Evolutionary conservation across 35 echinoderm and acorn worm species (phyloP), one percentile per base, ranked within the genome.

Genomic region (Ophioderma brevispina): DNA sequence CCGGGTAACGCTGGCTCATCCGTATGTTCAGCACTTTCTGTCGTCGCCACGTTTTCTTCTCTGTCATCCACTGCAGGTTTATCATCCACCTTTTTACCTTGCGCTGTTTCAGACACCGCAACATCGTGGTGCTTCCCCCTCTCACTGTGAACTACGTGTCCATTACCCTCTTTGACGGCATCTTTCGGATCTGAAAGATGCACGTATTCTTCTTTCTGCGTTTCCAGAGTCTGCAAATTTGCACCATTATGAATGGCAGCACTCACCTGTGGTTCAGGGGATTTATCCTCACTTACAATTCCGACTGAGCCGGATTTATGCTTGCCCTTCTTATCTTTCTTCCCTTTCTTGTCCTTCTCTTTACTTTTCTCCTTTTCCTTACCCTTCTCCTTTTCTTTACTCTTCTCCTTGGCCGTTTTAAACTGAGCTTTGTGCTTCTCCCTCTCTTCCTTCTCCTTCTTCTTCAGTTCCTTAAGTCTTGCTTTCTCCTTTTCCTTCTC

Each of bases 261-360:
- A 78, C 36, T 37, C 36, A 3, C 79, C 0, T 31, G 3, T 40
- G 59, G 59, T 25, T 18, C 15, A 4, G 10, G 15, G 10, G 59
- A 70, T 30, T 70, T 30, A 30, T 18, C 17, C 1, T 4, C 4
- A 70, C n/a, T 30, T 46, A 46, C 41, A 70, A 30, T 3, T 13
- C n/a, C 59, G n/a, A 70, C 59, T 25, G 59, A 70, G 32, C 13
- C 43, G 21, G 30, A 38, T 80, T 91, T 85, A 1, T 85, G 76
- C 55, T 91, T 91, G 30, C 49, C 11, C 33, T 91, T 91, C 35
- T 91, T 91, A 37, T 82, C 88, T 40, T 76, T 82, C 80, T 90
- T 90, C 82, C 34, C 78, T 86, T 33, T 91, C 82, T 59, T 91
- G 78, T n/a, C 33, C 43, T 82, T 79, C 80, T 91, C 90, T 43